These are phyloP conservation scores for Lepidostoma basale DNA, from an alignment of 1,140 invertebrate genomes.

Conservation along the genomic window DNA sequence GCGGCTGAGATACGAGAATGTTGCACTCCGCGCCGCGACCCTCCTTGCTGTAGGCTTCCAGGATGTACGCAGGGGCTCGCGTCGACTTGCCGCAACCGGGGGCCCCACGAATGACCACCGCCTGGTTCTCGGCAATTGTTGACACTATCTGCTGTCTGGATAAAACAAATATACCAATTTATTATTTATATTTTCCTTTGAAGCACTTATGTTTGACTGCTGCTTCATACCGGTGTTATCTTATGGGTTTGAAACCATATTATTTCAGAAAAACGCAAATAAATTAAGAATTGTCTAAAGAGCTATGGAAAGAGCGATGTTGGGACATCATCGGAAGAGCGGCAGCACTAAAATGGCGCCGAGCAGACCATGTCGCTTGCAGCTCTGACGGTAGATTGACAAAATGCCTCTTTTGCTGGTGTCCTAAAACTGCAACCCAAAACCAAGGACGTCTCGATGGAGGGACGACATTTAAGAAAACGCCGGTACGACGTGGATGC, in stretches of 20 bases:
- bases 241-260: too few species aligned
- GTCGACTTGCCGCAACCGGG: constrained; percentile 59
- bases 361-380: too few species aligned
- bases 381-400: too few species aligned
- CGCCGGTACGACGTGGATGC: too few species aligned
- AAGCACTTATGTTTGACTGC: neutral
- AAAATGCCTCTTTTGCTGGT: too few species aligned
- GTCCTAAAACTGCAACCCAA: too few species aligned
- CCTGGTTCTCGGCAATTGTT: constrained; percentile 25
- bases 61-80: constrained; percentile 50
- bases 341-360: too few species aligned
- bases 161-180: neutral
- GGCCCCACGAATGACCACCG: constrained; percentile 52
- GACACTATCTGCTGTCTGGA: constrained; percentile 37
- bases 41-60: constrained; percentile 41
- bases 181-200: neutral
- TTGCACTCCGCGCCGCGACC: constrained; percentile 40
- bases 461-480: neutral
- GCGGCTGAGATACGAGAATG: constrained; percentile 79
- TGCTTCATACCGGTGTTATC: too few species aligned
- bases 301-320: too few species aligned
- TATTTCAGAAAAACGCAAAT: too few species aligned
- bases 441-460: neutral
- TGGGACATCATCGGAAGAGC: too few species aligned
- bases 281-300: too few species aligned